These are phyloP conservation scores for Indicator indicator DNA, from an alignment of 2,113 vertebrate genomes.

Conservation along the genomic window DNA sequence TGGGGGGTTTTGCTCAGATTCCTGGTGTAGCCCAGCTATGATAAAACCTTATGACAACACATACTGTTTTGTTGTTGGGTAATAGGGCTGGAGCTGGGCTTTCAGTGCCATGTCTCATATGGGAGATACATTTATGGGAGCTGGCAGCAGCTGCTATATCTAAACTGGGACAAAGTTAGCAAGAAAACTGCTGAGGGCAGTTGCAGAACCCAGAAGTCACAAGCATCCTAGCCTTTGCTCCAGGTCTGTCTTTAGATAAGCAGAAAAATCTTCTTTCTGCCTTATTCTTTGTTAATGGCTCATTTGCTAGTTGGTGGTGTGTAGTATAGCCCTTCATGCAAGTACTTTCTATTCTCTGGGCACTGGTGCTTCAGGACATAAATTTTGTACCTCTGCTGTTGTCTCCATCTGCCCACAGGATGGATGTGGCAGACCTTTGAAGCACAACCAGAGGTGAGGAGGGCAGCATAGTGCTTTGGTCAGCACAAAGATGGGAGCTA, in stretches of 20 bases:
- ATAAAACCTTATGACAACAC: background rate
- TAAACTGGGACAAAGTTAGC: conserved; percentile 2
- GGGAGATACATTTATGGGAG: background rate
- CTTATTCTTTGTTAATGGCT: background rate
- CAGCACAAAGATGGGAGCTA: background rate
- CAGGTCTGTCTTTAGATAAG: background rate
- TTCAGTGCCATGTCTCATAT: background rate
- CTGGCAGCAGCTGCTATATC: background rate
- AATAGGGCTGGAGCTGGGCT: background rate
- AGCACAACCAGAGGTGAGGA: background rate
- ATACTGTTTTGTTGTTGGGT: background rate
- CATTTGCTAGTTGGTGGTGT: background rate
- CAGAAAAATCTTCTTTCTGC: background rate
- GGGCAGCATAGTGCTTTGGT: rapidly evolving
- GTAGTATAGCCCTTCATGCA: background rate
- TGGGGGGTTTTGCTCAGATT: background rate
- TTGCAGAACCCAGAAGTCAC: background rate
- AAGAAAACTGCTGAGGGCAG: background rate
- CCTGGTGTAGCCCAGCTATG: background rate
- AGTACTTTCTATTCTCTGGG: background rate
- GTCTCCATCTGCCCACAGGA: background rate
- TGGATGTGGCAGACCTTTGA: background rate
- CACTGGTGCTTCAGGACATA: background rate
- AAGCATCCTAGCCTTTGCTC: background rate
- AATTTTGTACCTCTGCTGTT: background rate